Evolutionary conservation across 2,888 invertebrate genomes (phyloP).

Genomic region (Metopia argyrocephala): DNA sequence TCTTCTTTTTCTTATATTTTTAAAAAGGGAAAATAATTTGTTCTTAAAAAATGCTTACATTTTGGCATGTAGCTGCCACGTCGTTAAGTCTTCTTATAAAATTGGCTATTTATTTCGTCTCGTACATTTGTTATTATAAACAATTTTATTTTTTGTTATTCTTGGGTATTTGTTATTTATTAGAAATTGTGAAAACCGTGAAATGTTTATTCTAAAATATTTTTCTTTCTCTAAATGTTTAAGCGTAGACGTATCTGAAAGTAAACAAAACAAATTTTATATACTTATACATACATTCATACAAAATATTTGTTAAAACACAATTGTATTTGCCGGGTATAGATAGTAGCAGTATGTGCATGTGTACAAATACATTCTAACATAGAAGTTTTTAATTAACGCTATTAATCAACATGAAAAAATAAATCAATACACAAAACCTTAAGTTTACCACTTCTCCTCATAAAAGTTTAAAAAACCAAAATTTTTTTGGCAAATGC

Average conservation of each 20-base stretch:
- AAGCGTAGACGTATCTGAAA: conserved; percentile 9
- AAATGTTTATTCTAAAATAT: conserved; percentile 42
- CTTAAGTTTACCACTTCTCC: no score
- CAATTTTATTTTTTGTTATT: background rate
- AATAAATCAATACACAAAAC: no score
- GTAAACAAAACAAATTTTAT: background rate
- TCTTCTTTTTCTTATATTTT: no score
- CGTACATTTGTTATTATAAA: background rate
- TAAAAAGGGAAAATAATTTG: background rate
- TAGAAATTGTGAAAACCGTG: conserved; percentile 19
- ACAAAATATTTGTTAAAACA: background rate
- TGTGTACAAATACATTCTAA: background rate
- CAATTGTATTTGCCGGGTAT: background rate
- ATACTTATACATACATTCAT: background rate
- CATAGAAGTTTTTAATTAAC: background rate
- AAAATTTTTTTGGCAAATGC: no score
- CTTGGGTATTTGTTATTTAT: conserved; percentile 3
- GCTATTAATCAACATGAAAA: no score
- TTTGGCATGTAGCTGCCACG: conserved; percentile 11
- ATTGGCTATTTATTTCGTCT: conserved; percentile 7
- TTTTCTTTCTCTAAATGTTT: background rate
- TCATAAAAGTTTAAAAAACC: no score
- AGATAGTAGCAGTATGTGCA: background rate
- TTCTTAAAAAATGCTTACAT: no score
- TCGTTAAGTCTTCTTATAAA: conserved; percentile 2